Percentiles rank a stretch among this genome's conserved stretches.
Conservation (phyloP, 2,888 invertebrate genomes). For the Ptilodon capucinus region DNA sequence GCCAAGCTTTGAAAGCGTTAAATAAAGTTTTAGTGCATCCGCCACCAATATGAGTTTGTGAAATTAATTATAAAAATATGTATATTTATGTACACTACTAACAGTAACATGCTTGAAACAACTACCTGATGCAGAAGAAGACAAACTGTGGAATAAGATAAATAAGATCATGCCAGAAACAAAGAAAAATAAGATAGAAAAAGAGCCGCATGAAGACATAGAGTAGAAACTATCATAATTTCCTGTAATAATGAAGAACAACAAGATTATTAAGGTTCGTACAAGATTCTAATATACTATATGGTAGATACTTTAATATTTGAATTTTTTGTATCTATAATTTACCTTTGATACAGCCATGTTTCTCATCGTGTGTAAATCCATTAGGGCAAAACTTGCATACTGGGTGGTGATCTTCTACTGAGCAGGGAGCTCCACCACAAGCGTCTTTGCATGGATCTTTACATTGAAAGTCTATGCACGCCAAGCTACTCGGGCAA, state of each 20-base stretch:
- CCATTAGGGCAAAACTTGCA: constrained; percentile 98
- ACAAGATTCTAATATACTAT: constrained; percentile 70
- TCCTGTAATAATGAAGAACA: constrained; percentile 82
- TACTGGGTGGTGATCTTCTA: constrained; percentile 96
- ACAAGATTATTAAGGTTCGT: constrained; percentile 76
- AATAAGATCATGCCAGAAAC: constrained; percentile 76
- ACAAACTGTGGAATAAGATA: constrained; percentile 75
- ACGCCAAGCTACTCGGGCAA: constrained; percentile 92
- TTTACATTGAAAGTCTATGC: constrained; percentile 94
- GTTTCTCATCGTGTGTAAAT: constrained; percentile 94
- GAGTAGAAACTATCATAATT: constrained; percentile 76
- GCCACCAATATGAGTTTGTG: constrained; percentile 60
- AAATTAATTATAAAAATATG: constrained; percentile 49
- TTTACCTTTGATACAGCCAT: constrained; percentile 98
- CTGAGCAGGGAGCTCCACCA: constrained; percentile 95
- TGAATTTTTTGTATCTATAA: constrained; percentile 32
- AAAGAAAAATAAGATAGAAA: constrained; percentile 66
- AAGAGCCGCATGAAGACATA: constrained; percentile 76
- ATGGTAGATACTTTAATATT: constrained; percentile 49
- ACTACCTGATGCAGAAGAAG: constrained; percentile 76
- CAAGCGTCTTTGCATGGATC: constrained; percentile 94
- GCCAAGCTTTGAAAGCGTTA: constrained; percentile 66
- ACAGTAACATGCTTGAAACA: constrained; percentile 61
- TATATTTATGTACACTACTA: constrained; percentile 64
- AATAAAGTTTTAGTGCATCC: constrained; percentile 53